These are phyloP conservation scores for Lasioglossum lativentre DNA, from an alignment of 2,888 invertebrate genomes.

Conservation along the genomic window DNA sequence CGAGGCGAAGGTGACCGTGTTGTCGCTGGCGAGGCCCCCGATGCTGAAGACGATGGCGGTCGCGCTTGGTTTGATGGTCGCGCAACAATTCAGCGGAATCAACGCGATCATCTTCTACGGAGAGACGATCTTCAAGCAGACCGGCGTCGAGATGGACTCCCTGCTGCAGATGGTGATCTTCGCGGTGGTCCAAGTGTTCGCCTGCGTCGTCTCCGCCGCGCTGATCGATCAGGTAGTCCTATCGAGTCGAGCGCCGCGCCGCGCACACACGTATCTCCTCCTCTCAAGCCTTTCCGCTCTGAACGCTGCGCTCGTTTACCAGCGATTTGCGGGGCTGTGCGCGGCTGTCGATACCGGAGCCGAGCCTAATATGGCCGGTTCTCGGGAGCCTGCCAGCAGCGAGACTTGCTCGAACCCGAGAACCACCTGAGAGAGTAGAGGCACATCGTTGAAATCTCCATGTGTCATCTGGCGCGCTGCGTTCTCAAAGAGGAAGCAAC, in stretches of 20 bases:
- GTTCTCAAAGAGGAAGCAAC: not conserved
- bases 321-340: slow-evolving; percentile 1
- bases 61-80: slow-evolving; percentile 92
- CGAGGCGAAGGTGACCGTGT: slow-evolving; percentile 72
- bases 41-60: slow-evolving; percentile 89
- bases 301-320: slow-evolving; percentile 17
- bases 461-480: not conserved
- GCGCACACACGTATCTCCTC: not conserved
- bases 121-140: slow-evolving; percentile 89
- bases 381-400: not conserved
- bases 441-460: not conserved
- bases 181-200: slow-evolving; percentile 91
- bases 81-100: slow-evolving; percentile 93
- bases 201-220: slow-evolving; percentile 90
- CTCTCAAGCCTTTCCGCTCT: not conserved
- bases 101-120: slow-evolving; percentile 93
- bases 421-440: not conserved
- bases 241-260: slow-evolving; percentile 6
- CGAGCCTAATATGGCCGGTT: slow-evolving; percentile 13
- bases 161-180: slow-evolving; percentile 60
- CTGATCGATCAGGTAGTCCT: slow-evolving; percentile 89
- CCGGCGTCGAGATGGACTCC: slow-evolving; percentile 86
- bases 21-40: slow-evolving; percentile 87
- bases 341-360: not conserved
- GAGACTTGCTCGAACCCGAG: not conserved